Conservation (phyloP, 2,797 vertebrate species). For the Cephalopachus bancanus region DNA sequence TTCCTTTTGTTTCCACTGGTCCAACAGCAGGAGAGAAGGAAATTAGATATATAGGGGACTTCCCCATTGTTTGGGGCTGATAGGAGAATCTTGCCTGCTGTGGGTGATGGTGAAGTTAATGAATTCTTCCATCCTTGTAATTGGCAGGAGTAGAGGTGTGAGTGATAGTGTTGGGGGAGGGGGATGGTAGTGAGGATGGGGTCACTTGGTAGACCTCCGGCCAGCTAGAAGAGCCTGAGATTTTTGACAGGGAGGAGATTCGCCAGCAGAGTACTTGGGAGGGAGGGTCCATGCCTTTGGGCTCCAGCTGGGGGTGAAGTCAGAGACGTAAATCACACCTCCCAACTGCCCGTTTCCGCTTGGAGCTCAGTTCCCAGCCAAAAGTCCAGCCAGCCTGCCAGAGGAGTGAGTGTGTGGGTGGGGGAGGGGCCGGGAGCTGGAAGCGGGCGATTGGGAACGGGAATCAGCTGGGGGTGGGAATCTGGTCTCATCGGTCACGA, state of each 20-base stretch:
- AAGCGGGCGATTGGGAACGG: neutral
- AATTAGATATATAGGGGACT: conserved; percentile 59
- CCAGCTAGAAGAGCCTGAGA: conserved; percentile 49
- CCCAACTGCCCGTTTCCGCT: conserved; percentile 80
- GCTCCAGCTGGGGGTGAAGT: conserved; percentile 78
- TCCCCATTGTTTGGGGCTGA: conserved; percentile 57
- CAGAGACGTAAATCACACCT: conserved; percentile 83
- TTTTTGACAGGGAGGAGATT: conserved; percentile 50
- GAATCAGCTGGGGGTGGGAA: neutral
- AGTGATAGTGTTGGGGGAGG: neutral
- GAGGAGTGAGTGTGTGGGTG: conserved; percentile 4
- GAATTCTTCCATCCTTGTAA: neutral
- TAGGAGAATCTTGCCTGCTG: conserved; percentile 54
- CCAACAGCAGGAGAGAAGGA: conserved; percentile 63
- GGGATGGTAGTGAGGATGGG: neutral
- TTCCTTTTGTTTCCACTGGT: conserved; percentile 62
- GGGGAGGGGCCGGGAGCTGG: conserved; percentile 64
- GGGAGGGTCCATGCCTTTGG: conserved; percentile 66
- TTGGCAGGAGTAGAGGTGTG: neutral
- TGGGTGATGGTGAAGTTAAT: conserved; percentile 30
- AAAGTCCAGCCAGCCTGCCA: conserved; percentile 60
- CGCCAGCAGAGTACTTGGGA: conserved; percentile 63
- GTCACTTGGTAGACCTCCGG: conserved; percentile 52
- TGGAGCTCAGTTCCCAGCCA: conserved; percentile 74
- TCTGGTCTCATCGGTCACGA: neutral